Base-by-base conservation (phyloP, 2,113 vertebrate species). In the Chaetura pelagica region DNA sequence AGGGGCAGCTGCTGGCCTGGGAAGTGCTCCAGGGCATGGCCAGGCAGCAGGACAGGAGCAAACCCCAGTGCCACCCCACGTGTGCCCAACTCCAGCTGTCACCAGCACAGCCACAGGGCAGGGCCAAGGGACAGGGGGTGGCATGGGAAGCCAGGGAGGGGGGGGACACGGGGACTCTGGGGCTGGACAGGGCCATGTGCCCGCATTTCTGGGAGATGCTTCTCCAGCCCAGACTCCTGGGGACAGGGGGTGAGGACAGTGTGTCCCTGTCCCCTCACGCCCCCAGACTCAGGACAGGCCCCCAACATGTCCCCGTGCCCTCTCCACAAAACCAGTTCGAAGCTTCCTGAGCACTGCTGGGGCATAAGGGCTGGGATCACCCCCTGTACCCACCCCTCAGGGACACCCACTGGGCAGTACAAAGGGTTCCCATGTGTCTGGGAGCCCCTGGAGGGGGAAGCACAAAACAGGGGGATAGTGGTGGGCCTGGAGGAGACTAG, bases 141-240 rank as follows among this genome's bases (percentile, higher is more conserved):
- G 7, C 32, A 3, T 0, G 12, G 59, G 40, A 17, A 51, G 8
- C 26, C 27, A 2, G 0, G 34, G 38, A 87, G 59, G 19, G 77
- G 69, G 35, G 57, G 64, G 29, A 63, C 12, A 2, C 0, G 2
- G 35, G 30, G 18, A 20, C 0, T 2, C 32, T 7, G 48, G 8
- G 38, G 69, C n/a, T 34, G 24, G 54, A 27, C 0, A 9, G 66
- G 21, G 12, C 30, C 3, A 0, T 5, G 42, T 6, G 32, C 23
- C 32, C 61, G 19, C 18, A 30, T 12, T 54, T 30, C 44, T 12
- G 19, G 0, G 5, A n/a, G 73, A 4, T 4, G 35, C 6, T 73
- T 77, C 54, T 76, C 27, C 72, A 89, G 67, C 46, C 29, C 0
- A 11, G 0, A 9, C 15, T 22, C 69, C 54, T 5, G 35, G 19